Conservation (phyloP, 1,140 invertebrate species). For the Ephestia elutella region DNA sequence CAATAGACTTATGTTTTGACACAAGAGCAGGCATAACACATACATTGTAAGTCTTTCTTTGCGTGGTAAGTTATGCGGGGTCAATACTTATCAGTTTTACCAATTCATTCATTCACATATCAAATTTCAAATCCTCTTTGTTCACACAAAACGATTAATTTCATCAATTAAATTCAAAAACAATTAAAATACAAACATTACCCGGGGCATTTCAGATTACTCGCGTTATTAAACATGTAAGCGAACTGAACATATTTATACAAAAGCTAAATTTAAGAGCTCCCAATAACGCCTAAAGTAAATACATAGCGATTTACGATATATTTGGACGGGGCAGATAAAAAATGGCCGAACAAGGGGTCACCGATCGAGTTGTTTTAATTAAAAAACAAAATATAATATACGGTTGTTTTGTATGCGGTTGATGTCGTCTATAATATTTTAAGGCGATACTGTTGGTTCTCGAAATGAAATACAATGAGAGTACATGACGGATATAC, state of each 20-base stretch:
- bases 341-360: constrained; percentile 28
- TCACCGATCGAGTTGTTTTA: constrained; percentile 30
- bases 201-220: neutral
- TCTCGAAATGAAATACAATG: neutral
- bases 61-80: too few relatives aligned
- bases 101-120: too few relatives aligned
- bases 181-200: neutral
- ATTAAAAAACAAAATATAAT: constrained; percentile 44
- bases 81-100: too few relatives aligned
- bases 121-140: neutral
- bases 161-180: neutral
- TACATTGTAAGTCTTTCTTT: too few relatives aligned
- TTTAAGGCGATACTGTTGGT: neutral
- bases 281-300: neutral
- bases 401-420: constrained; percentile 23
- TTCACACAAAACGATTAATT: neutral
- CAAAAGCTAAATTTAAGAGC: constrained; percentile 2
- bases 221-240: neutral
- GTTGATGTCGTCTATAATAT: neutral
- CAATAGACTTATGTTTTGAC: too few relatives aligned
- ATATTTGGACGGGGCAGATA: constrained; percentile 29
- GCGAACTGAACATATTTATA: constrained; percentile 1
- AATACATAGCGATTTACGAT: constrained; percentile 27
- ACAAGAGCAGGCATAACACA: too few relatives aligned
- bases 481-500: too few relatives aligned